Conservation (phyloP, 2,113 vertebrate genomes). For the Gulo gulo region DNA sequence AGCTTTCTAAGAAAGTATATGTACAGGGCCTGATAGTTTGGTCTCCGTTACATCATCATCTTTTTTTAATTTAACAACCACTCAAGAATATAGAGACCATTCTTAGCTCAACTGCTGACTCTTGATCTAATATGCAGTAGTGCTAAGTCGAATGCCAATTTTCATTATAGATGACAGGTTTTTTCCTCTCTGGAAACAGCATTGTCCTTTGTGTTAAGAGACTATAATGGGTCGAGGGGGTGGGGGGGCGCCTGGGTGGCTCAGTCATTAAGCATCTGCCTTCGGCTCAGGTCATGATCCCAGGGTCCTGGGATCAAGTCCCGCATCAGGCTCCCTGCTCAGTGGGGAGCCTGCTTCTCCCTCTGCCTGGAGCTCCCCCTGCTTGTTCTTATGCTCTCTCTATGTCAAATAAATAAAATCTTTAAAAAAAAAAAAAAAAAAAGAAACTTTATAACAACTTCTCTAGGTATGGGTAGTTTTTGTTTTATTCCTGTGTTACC, state of each 20-base stretch:
- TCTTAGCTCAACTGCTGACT: not conserved
- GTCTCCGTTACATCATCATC: not conserved
- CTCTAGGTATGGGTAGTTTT: not conserved
- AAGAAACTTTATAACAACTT: not conserved
- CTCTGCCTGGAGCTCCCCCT: no score
- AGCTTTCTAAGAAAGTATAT: not conserved
- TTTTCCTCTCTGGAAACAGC: not conserved
- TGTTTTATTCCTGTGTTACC: not conserved
- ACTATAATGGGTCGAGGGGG: not conserved
- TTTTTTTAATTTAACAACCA: not conserved
- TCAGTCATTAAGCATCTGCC: no score
- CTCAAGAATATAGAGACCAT: not conserved
- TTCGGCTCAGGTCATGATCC: no score
- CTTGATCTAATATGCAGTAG: not conserved
- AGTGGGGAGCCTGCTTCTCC: no score
- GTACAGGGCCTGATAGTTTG: not conserved
- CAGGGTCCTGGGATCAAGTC: no score
- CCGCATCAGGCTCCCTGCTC: no score
- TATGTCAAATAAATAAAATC: no score
- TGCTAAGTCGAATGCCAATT: not conserved
- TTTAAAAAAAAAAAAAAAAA: no score
- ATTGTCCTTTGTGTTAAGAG: not conserved
- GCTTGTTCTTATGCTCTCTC: no score
- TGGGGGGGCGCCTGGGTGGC: no score
- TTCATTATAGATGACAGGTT: not conserved